phyloP scores from a whole-genome alignment of 2,797 vertebrate genomes.

The Enteromius viviparus region DNA sequence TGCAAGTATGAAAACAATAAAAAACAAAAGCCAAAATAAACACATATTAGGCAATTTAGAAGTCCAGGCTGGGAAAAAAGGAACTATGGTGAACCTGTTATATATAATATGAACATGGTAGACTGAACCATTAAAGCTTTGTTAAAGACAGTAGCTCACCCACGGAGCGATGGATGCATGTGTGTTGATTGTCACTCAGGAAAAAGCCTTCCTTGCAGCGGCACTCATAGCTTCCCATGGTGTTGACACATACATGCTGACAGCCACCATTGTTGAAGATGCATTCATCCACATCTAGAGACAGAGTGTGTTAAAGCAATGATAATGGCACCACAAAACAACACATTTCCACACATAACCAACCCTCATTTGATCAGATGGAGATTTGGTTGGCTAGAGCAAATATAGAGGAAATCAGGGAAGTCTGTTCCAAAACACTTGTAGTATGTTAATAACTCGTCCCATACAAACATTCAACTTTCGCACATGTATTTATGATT shows the following conservation, averaged over 20 bases:
- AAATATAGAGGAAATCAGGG: not conserved
- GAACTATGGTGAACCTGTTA: not conserved
- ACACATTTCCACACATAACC: not conserved
- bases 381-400: not conserved
- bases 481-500: not conserved
- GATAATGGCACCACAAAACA: not conserved
- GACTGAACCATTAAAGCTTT: constrained; percentile 9
- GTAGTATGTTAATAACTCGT: not conserved
- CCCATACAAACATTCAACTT: not conserved
- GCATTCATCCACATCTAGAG: constrained; percentile 93
- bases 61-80: not conserved
- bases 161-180: constrained; percentile 95
- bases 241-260: constrained; percentile 93
- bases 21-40: not conserved
- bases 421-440: constrained; percentile 3
- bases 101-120: not conserved
- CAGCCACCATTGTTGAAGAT: constrained; percentile 94
- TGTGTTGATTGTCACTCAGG: constrained; percentile 98
- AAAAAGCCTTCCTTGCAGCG: constrained; percentile 95
- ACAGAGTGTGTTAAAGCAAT: constrained; percentile 30
- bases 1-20: not conserved
- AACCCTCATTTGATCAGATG: not conserved
- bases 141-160: constrained; percentile 78
- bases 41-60: not conserved
- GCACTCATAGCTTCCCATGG: constrained; percentile 95